Base-by-base conservation (phyloP, 2,888 invertebrate genomes). In the Stenolophus ochropezus region DNA sequence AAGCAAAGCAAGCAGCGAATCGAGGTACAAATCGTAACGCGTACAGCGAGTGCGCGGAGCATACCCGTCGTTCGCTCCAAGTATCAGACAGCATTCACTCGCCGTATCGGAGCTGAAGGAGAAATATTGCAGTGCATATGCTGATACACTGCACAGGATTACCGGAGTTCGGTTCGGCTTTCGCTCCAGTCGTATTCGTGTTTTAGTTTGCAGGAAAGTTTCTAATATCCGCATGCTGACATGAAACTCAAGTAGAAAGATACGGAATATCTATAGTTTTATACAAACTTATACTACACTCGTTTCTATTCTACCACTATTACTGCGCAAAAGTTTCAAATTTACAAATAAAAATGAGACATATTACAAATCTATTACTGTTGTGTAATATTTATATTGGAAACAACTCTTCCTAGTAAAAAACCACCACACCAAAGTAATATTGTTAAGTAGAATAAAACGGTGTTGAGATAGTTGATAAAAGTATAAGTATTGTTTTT, bases 1-100 rank as follows among this genome's bases (percentile, higher is more conserved):
- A 61, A 61, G 61, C 61, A 58, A 58, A 58, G 20, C 23, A 23
- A 25, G 8, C 25, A 21, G 61, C 14, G 25, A 14, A 23, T 42
- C 33, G 47, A 11, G 69, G 6, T 42, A 47, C 69, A 69, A 69
- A 69, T 69, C 69, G 69, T 69, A 69, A 69, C 33, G 42, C 18
- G 33, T 1, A 18, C 33, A 4, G 33, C 42, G 18, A 42, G 18
- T 27, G 33, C 33, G 8, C 4, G 47, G 16, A 27, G 33, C 33
- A 20, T 20, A 47, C 27, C 18, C 33, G 18, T 4, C 69, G 33
- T 18, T 69, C 69, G 27, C 27, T 65, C 18, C 11, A 6, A 16
- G 11, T 42, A 21, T 16, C 69, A 42, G 42, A 69, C 42, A 42
- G 33, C 47, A 69, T 69, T 69, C 69, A 69, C 23, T 27, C 3